phyloP scores from a whole-genome alignment of 2,113 vertebrate species.

The Nothobranchius furzeri region DNA sequence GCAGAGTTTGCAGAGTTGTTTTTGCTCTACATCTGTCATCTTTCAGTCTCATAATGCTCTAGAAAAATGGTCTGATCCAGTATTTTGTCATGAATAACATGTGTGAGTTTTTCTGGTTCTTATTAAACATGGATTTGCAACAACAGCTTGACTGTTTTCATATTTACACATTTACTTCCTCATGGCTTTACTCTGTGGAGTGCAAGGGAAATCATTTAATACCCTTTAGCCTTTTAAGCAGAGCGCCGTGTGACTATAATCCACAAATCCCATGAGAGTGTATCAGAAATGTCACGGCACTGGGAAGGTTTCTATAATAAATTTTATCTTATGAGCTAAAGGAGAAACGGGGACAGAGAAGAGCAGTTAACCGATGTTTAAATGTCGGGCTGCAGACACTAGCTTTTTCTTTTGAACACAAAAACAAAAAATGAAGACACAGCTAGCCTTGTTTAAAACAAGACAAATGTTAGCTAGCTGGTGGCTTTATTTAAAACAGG shows the following conservation, averaged over 20 bases:
- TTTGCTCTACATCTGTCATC: no score
- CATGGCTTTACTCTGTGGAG: slow-evolving; percentile 1
- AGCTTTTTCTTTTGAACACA: no score
- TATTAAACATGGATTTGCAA: slow-evolving; percentile 16
- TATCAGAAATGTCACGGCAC: slow-evolving; percentile 4
- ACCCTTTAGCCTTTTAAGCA: slow-evolving; percentile 20
- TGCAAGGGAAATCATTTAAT: slow-evolving; percentile 10
- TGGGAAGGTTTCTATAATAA: background rate
- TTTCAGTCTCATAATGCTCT: no score
- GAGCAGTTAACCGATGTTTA: background rate
- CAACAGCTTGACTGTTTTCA: slow-evolving; percentile 11
- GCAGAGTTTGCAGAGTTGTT: no score
- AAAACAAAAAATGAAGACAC: no score
- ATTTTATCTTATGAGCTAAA: background rate
- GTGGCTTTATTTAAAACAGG: background rate
- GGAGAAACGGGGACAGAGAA: background rate
- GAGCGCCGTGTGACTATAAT: slow-evolving; percentile 9
- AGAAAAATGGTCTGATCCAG: no score
- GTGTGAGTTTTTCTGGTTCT: slow-evolving; percentile 9
- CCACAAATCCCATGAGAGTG: slow-evolving; percentile 18
- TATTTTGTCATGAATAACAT: no score
- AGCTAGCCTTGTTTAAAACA: background rate
- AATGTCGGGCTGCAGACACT: background rate
- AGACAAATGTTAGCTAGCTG: background rate
- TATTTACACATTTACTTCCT: slow-evolving; percentile 13